Base-by-base conservation (phyloP, 2,888 invertebrate species). In the Drosophila tanythrix region DNA sequence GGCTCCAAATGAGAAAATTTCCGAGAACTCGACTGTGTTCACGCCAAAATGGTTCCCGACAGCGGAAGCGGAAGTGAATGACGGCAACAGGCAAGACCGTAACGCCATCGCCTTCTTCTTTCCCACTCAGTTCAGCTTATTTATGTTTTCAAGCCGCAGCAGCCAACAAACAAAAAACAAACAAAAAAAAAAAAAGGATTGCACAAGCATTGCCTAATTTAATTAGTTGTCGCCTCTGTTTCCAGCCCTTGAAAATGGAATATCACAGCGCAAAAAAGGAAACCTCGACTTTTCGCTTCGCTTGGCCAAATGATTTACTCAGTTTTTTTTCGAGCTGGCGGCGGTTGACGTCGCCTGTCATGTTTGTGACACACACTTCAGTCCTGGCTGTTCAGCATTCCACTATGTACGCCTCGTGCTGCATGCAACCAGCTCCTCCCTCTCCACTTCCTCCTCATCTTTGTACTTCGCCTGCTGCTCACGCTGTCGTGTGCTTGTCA, bases 291-390 rank as follows among this genome's bases (percentile, higher is more conserved):
- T 70, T 74, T 76, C 76, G 86, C 81, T 65, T 86, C 55, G 88
- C 75, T 76, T 81, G 75, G 72, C 69, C 82, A 74, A 82, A 88
- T 84, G 89, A 89, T 89, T 86, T 87, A 86, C 85, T 84, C 73
- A 74, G 73, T 63, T 70, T 72, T 76, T 76, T 74, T 70, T 38
- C 61, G 70, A 71, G 88, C 77, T 84, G 83, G 63, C 88, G 74
- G 81, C 81, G 71, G 69, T 84, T 88, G 90, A 88, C 88, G 86
- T 74, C 73, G 79, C 76, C 74, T 88, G 90, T 88, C 88, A 87
- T 89, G 90, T 83, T 85, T 89, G 83, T 85, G 89, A 87, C 86
- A 89, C 88, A 88, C 82, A 88, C 85, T 88, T 89, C 89, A 87
- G 79, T 78, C 80, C 50, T 70, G 74, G 53, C 81, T 59, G 70